Conservation (phyloP, 2,797 vertebrate genomes). For the Toxotes lorentzi region DNA sequence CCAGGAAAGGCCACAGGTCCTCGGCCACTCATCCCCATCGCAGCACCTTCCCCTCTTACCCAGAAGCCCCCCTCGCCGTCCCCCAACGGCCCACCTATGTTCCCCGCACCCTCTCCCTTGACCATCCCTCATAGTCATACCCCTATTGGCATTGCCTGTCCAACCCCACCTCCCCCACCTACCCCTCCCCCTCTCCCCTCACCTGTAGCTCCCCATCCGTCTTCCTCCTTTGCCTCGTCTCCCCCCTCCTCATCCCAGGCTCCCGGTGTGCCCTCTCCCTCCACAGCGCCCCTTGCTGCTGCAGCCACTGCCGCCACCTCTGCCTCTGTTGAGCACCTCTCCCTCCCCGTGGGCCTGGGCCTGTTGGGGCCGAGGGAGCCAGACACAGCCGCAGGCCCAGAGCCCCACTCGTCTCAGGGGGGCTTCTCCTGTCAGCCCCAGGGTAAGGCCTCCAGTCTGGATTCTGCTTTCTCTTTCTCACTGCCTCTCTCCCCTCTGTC, state of each 20-base stretch:
- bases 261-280: conserved; percentile 98
- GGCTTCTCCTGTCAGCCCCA: conserved; percentile 88
- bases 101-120: conserved; percentile 81
- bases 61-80: conserved; percentile 90
- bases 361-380: conserved; percentile 90
- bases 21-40: conserved; percentile 91
- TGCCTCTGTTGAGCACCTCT: conserved; percentile 86
- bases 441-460: conserved; percentile 91
- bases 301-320: conserved; percentile 92
- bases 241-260: conserved; percentile 94
- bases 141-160: conserved; percentile 83
- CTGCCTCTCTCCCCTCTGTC: conserved; percentile 41
- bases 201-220: conserved; percentile 85
- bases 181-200: conserved; percentile 82
- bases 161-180: conserved; percentile 85
- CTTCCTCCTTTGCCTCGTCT: conserved; percentile 86
- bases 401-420: conserved; percentile 88
- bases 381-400: conserved; percentile 88
- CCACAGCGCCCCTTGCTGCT: conserved; percentile 95
- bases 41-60: conserved; percentile 87
- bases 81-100: conserved; percentile 89
- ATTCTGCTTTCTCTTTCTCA: conserved; percentile 45
- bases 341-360: conserved; percentile 88
- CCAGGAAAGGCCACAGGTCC: conserved; percentile 94
- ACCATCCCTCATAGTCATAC: conserved; percentile 76